Conservation (phyloP, 2,888 invertebrate genomes). For the Chrysodeixis includens region DNA sequence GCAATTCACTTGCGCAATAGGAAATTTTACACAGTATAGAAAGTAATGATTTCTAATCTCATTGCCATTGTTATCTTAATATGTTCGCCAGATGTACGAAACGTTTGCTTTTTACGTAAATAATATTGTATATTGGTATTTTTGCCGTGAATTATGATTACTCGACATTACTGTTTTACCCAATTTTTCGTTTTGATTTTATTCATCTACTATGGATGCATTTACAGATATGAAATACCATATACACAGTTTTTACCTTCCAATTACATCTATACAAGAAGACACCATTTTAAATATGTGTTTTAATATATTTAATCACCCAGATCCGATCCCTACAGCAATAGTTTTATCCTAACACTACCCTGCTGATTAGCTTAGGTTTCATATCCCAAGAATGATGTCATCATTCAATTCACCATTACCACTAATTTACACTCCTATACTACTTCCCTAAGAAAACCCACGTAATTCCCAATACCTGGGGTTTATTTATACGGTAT, state of each 20-base stretch:
- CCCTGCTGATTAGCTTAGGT: too few species aligned
- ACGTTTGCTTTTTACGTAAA: slow-evolving; percentile 55
- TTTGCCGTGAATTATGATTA: not conserved
- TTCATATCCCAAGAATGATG: too few species aligned
- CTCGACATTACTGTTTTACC: not conserved
- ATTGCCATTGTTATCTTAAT: slow-evolving; percentile 79
- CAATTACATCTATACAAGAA: not conserved
- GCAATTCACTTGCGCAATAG: slow-evolving; percentile 73
- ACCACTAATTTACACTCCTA: too few species aligned
- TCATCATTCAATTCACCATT: too few species aligned
- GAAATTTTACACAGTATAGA: slow-evolving; percentile 76
- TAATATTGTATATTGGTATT: slow-evolving; percentile 28
- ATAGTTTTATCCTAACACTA: too few species aligned
- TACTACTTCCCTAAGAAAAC: not conserved
- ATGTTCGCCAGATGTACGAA: slow-evolving; percentile 59
- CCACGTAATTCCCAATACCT: not conserved
- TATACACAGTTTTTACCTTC: too few species aligned
- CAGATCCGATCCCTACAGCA: too few species aligned
- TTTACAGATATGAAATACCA: too few species aligned
- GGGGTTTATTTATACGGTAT: not conserved
- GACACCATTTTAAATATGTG: too few species aligned
- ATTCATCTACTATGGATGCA: too few species aligned
- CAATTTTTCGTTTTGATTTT: not conserved
- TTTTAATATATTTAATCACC: too few species aligned
- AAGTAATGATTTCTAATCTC: slow-evolving; percentile 81